phyloP scores from a whole-genome alignment of 1,140 invertebrate genomes.

The Drosophila lini region DNA sequence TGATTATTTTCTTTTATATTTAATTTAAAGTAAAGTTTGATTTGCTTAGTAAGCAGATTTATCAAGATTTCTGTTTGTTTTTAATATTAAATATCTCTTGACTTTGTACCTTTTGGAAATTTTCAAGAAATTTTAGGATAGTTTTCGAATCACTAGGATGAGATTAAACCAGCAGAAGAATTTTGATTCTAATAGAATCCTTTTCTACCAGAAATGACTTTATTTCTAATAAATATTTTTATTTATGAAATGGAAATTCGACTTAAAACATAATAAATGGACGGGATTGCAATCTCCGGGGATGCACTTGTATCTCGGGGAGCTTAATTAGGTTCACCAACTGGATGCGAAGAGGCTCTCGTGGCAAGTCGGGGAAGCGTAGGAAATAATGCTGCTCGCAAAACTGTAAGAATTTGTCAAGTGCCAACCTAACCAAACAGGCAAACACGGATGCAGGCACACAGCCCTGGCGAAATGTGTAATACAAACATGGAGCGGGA shows the following conservation, averaged over 20 bases:
- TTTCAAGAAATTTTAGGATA: too few relatives aligned
- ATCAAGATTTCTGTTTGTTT: too few relatives aligned
- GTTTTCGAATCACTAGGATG: too few relatives aligned
- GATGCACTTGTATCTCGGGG: constrained; percentile 4
- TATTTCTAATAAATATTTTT: neutral
- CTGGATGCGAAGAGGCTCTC: constrained; percentile 39
- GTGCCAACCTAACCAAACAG: constrained; percentile 62
- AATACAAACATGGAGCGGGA: constrained; percentile 25
- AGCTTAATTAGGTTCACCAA: constrained; percentile 45
- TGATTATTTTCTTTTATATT: too few relatives aligned
- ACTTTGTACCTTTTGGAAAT: too few relatives aligned
- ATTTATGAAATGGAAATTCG: neutral
- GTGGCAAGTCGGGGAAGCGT: constrained; percentile 38
- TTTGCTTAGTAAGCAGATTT: too few relatives aligned
- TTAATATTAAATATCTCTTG: too few relatives aligned
- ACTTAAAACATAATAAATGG: neutral
- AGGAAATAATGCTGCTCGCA: constrained; percentile 62
- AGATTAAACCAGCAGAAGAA: too few relatives aligned
- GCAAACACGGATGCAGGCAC: constrained; percentile 32
- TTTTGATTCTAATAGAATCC: neutral
- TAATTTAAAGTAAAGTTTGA: too few relatives aligned
- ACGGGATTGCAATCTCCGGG: neutral
- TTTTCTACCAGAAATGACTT: neutral
- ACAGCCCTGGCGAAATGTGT: constrained; percentile 25
- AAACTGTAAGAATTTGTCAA: constrained; percentile 79